phyloP scores from a whole-genome alignment of 2,797 vertebrate species.

The Darevskia mixta region DNA sequence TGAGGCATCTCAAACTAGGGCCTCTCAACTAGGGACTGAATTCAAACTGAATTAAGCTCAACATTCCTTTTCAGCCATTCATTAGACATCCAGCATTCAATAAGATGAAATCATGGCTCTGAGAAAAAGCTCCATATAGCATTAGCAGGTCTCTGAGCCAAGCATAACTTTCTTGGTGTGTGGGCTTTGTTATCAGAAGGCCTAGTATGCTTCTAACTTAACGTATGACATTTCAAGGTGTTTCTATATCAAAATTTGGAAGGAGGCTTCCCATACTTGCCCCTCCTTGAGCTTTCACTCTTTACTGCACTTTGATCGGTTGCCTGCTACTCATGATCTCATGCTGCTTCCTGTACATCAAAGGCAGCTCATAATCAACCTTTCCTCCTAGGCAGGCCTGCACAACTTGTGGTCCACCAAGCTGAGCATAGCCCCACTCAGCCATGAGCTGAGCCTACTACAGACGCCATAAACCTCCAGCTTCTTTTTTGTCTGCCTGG shows the following conservation, averaged over 20 bases:
- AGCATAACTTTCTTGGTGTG: fast-evolving
- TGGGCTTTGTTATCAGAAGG: not conserved
- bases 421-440: not conserved
- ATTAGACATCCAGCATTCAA: not conserved
- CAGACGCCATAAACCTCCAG: not conserved
- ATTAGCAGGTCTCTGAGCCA: not conserved
- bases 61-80: not conserved
- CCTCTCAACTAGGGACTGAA: not conserved
- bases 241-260: not conserved
- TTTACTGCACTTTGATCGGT: not conserved
- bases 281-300: not conserved
- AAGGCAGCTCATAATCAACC: not conserved
- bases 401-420: not conserved
- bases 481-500: not conserved
- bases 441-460: not conserved
- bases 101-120: not conserved
- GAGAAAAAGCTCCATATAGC: not conserved
- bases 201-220: not conserved
- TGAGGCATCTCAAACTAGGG: not conserved
- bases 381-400: not conserved
- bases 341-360: not conserved
- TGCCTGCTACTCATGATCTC: not conserved
- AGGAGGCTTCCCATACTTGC: not conserved
- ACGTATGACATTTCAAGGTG: not conserved
- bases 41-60: not conserved